Evolutionary conservation across 1,140 invertebrate species (phyloP), one percentile per base, ranked within the genome.

Genomic region (Aphaenogaster floridana): DNA sequence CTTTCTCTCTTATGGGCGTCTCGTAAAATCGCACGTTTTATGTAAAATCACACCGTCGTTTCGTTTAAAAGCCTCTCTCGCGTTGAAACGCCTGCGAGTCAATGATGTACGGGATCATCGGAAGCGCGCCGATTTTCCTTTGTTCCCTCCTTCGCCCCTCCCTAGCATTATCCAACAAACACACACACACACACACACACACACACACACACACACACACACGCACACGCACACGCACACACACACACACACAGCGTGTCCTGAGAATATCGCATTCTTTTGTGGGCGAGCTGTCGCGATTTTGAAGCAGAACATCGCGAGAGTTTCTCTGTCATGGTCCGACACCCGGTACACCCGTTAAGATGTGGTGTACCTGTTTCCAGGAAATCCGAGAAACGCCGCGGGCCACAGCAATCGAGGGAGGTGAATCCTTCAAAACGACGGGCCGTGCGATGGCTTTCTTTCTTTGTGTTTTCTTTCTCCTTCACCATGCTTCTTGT

Each of bases 1-100:
- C 80, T 88, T 88, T 89, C 87, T 89, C 88, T 88, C 86, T 86
- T 80, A 80, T 34, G 42, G 66, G 87, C 72, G 86, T 68, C 57
- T 88, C 88, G 52, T 88, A 89, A 86, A 89, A 57, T 69, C 52
- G 8, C 17, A 13, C 54, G 64, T 86, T 88, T 89, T 88, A 88
- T 88, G 59, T 79, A 79, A 89, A 89, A 72, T 86, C 13, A 52
- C 63, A 1, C 15, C 11, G 34, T 69, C 59, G 71, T 85, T 77
- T 17, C 80, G 15, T 59, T 42, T 52, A 34, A 79, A 61, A 69
- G 15, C 52, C 8, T 80, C 79, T 66, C 13, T 64, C 34, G 48
- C 36, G 45, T 21, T 72, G 21, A 81, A 81, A 48, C 48, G 39
- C 15, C 68, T 45, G 11, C 45, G 8, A 45, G 4, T n/a, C 11